phyloP scores from a whole-genome alignment of 1,140 invertebrate species.

The Drosophila santomea region DNA sequence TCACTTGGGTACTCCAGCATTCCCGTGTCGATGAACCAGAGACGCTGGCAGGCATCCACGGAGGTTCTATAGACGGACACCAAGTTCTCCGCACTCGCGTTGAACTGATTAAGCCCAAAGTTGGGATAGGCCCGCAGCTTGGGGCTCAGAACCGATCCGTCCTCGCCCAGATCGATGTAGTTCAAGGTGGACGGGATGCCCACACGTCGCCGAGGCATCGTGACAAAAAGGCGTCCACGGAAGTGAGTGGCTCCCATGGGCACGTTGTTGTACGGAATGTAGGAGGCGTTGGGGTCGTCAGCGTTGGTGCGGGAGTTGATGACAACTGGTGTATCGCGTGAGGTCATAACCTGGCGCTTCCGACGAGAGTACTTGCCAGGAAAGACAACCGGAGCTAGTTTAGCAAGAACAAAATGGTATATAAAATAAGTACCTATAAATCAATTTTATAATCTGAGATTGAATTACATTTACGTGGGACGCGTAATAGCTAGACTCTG shows the following conservation, averaged over 20 bases:
- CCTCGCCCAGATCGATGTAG: constrained; percentile 86
- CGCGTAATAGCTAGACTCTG: too few species aligned
- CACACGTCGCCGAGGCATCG: constrained; percentile 88
- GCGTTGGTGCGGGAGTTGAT: constrained; percentile 26
- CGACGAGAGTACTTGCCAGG: constrained; percentile 32
- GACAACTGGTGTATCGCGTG: constrained; percentile 39
- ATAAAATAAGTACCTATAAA: not conserved
- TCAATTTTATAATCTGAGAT: not conserved
- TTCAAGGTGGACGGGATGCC: constrained; percentile 90
- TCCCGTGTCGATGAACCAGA: constrained; percentile 91
- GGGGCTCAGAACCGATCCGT: constrained; percentile 85
- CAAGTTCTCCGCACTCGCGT: constrained; percentile 83
- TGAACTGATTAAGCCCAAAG: constrained; percentile 86
- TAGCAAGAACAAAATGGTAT: not conserved
- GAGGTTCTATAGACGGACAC: constrained; percentile 89
- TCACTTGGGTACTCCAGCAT: constrained; percentile 80
- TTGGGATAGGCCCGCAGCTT: constrained; percentile 88
- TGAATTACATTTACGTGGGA: not conserved
- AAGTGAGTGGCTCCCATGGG: constrained; percentile 89
- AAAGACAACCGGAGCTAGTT: constrained; percentile 56
- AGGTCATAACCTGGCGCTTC: constrained; percentile 59
- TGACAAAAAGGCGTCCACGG: constrained; percentile 89
- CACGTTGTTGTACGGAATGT: constrained; percentile 88
- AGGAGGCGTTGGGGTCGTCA: constrained; percentile 29
- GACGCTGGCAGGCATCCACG: constrained; percentile 88